Percentiles rank a stretch among this genome's conserved stretches.
Evolutionary conservation across 2,113 vertebrate genomes (phyloP).

Genomic region (Azemiops feae): DNA sequence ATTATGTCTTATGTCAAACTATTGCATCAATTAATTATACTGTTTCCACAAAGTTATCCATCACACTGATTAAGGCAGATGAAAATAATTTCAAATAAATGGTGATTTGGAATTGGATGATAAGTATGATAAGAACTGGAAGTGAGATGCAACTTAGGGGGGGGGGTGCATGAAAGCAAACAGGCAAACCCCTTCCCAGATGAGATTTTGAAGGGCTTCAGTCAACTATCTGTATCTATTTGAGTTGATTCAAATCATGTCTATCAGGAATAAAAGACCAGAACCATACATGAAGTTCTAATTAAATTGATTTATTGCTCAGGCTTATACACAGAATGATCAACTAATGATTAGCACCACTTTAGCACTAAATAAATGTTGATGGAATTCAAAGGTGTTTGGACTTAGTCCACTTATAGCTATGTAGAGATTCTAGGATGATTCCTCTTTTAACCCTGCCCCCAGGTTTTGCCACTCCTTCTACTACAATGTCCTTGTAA

Average conservation of each 20-base stretch:
- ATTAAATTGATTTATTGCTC: background rate
- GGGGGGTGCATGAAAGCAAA: background rate
- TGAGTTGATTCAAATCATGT: background rate
- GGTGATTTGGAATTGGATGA: conserved; percentile 58
- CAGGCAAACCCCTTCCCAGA: background rate
- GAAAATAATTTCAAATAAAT: conserved; percentile 68
- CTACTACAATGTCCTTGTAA: background rate
- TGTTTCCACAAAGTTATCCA: conserved; percentile 65
- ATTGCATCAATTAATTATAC: conserved; percentile 72
- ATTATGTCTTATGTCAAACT: conserved; percentile 68
- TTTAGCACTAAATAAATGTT: no score
- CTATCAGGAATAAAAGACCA: background rate
- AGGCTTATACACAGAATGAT: background rate
- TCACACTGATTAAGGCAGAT: conserved; percentile 67
- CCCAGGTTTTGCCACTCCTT: no score
- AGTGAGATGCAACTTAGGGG: conserved; percentile 52
- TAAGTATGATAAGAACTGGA: conserved; percentile 57
- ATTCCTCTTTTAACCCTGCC: no score
- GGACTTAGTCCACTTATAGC: no score
- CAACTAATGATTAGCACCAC: no score
- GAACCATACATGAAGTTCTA: background rate
- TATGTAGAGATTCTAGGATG: no score
- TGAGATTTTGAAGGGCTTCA: background rate
- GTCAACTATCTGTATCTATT: background rate
- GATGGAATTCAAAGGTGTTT: no score